Percentiles rank a stretch among this genome's conserved stretches.
phyloP scores from a whole-genome alignment of 1,140 invertebrate genomes.

The Eumeta japonica region DNA sequence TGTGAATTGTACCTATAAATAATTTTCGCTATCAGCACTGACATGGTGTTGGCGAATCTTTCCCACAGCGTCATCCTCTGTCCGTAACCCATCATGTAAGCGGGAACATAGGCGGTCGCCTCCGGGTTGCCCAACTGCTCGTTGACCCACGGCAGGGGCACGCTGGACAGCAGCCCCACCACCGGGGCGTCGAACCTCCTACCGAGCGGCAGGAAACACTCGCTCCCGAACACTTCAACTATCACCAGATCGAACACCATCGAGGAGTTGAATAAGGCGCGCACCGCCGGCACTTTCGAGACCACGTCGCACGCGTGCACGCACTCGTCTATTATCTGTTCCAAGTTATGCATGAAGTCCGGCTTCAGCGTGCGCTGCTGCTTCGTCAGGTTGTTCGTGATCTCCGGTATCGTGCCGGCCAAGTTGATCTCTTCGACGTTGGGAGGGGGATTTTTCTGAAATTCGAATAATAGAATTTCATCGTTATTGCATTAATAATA shows the following conservation, averaged over 20 bases:
- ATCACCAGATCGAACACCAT: slow-evolving; percentile 66
- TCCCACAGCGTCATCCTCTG: slow-evolving; percentile 62
- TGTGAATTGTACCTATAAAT: slow-evolving; percentile 41
- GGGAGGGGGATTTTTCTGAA: slow-evolving; percentile 43
- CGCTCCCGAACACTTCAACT: slow-evolving; percentile 67
- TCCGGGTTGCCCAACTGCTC: slow-evolving; percentile 64
- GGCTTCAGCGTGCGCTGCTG: slow-evolving; percentile 39
- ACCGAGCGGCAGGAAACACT: slow-evolving; percentile 60
- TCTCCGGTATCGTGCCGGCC: slow-evolving; percentile 48
- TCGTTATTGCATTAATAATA: too few relatives aligned
- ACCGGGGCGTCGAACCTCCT: slow-evolving; percentile 60
- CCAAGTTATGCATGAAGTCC: slow-evolving; percentile 38
- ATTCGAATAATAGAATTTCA: slow-evolving; percentile 13
- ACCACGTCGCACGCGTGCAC: slow-evolving; percentile 44
- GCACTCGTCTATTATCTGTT: slow-evolving; percentile 48
- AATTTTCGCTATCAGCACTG: slow-evolving; percentile 35
- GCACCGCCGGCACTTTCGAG: slow-evolving; percentile 35
- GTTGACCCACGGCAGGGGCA: slow-evolving; percentile 63
- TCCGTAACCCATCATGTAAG: slow-evolving; percentile 55
- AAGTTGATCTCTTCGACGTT: slow-evolving; percentile 49
- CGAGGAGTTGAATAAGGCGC: slow-evolving; percentile 35
- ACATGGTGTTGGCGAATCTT: slow-evolving; percentile 58
- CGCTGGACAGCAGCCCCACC: slow-evolving; percentile 59
- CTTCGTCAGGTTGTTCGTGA: slow-evolving; percentile 49
- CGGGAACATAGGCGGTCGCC: slow-evolving; percentile 61